Evolutionary conservation across 2,797 vertebrate genomes (phyloP).

Genomic region (Tangara arthus): DNA sequence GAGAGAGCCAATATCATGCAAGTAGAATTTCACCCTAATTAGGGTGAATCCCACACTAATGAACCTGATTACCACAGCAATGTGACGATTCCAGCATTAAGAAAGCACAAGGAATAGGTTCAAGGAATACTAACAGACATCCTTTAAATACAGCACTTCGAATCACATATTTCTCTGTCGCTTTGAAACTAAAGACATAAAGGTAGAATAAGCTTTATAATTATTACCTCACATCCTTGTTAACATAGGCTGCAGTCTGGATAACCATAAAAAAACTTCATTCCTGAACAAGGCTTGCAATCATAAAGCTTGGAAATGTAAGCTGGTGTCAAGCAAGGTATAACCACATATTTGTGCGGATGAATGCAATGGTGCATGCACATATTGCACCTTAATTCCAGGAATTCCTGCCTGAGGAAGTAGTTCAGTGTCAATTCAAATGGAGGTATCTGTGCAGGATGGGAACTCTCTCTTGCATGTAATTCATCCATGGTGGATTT

Average conservation of each 20-base stretch:
- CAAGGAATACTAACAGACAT: not conserved
- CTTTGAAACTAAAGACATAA: not conserved
- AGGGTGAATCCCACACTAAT: not conserved
- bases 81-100: not conserved
- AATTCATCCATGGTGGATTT: not conserved
- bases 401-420: not conserved
- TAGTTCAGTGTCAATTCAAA: not conserved
- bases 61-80: not conserved
- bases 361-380: not conserved
- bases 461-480: not conserved
- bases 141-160: not conserved
- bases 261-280: not conserved
- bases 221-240: not conserved
- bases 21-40: not conserved
- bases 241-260: not conserved
- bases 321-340: not conserved
- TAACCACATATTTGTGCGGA: not conserved
- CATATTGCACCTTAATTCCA: not conserved
- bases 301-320: not conserved
- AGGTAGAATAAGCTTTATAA: not conserved
- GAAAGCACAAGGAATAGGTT: not conserved
- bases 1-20: not conserved
- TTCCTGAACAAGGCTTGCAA: not conserved
- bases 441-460: not conserved
- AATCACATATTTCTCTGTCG: not conserved